These are phyloP conservation scores for Frieseomelitta varia DNA, from an alignment of 1,140 invertebrate species.

Conservation along the genomic window DNA sequence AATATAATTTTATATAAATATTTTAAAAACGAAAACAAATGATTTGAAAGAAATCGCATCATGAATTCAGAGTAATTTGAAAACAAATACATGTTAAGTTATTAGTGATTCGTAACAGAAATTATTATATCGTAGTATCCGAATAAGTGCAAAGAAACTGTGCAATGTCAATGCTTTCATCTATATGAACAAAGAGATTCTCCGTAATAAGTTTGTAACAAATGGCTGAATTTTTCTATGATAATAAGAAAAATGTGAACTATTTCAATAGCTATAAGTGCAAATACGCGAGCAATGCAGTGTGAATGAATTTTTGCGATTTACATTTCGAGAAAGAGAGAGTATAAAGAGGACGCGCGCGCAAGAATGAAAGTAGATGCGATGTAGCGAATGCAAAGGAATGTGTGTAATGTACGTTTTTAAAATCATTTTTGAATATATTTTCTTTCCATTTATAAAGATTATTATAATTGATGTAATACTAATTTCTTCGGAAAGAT, in stretches of 20 bases:
- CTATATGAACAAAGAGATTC: conserved; percentile 32
- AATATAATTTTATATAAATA: too few relatives aligned
- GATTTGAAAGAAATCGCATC: not conserved
- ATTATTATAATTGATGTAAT: conserved; percentile 21
- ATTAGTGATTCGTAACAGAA: conserved; percentile 11
- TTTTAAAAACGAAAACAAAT: conserved; percentile 1
- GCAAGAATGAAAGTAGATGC: conserved; percentile 4
- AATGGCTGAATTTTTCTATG: conserved; percentile 48
- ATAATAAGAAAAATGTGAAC: conserved; percentile 26
- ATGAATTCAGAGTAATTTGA: conserved; percentile 27
- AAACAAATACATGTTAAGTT: conserved; percentile 21
- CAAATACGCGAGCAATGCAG: conserved; percentile 32
- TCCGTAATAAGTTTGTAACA: too few relatives aligned
- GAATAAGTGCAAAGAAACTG: conserved; percentile 27
- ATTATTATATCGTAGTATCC: conserved; percentile 21
- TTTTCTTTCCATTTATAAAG: conserved; percentile 32
- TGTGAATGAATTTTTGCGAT: conserved; percentile 37
- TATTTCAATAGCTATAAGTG: conserved; percentile 38
- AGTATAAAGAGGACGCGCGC: conserved; percentile 25
- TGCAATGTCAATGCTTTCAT: conserved; percentile 60
- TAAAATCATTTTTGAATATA: conserved; percentile 39
- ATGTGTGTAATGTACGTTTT: conserved; percentile 19
- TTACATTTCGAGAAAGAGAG: conserved; percentile 24
- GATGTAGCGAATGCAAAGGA: not conserved
- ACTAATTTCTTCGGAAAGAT: conserved; percentile 13